phyloP scores from a whole-genome alignment of 2,888 invertebrate genomes.

The Girardia tigrina region DNA sequence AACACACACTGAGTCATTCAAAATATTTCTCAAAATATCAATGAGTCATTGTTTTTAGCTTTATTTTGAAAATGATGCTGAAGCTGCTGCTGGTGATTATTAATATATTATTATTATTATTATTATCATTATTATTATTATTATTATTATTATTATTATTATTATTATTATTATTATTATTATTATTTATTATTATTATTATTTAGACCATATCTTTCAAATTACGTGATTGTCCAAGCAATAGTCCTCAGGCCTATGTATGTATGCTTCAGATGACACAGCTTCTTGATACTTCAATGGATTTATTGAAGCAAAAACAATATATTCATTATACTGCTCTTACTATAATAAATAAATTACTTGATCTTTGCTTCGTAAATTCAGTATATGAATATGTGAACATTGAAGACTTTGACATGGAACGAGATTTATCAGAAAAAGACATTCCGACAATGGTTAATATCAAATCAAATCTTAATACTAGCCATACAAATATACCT shows the following conservation, averaged over 20 bases:
- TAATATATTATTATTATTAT: no score
- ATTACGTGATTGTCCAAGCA: not conserved
- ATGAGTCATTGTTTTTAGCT: no score
- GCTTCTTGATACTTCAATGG: slow-evolving; percentile 54
- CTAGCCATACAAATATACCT: slow-evolving; percentile 25
- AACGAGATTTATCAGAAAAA: not conserved
- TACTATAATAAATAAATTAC: slow-evolving; percentile 54
- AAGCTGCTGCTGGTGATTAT: no score
- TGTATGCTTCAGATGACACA: slow-evolving; percentile 51
- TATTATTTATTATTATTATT: not conserved
- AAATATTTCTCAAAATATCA: no score
- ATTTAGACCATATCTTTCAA: not conserved
- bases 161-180: no score
- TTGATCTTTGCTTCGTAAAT: slow-evolving; percentile 54
- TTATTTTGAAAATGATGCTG: no score
- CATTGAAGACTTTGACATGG: slow-evolving; percentile 31
- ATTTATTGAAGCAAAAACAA: slow-evolving; percentile 55
- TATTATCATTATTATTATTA: no score
- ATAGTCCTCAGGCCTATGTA: not conserved
- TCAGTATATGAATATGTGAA: slow-evolving; percentile 45
- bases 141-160: no score
- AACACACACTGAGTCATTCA: no score
- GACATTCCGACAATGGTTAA: not conserved
- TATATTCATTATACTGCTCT: slow-evolving; percentile 57
- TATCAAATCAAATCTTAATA: not conserved